These are phyloP conservation scores for Bolinopsis microptera DNA, from an alignment of 37 sponge, comb jelly and placozoan species.

Conservation along the genomic window DNA sequence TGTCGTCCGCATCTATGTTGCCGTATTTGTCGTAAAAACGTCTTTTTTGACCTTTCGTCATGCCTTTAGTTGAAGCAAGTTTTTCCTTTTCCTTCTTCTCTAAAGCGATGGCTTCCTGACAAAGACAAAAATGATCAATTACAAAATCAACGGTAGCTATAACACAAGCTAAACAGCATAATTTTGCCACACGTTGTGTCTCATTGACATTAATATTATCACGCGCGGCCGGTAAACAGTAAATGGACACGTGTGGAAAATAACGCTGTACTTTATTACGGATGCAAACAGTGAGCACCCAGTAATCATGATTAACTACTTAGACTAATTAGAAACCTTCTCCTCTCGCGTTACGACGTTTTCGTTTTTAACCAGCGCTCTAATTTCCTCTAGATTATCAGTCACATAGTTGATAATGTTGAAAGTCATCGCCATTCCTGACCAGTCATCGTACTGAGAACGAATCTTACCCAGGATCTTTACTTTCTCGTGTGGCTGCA, in stretches of 20 bases:
- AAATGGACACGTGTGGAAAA: no score
- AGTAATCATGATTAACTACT: neutral
- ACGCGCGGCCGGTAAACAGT: no score
- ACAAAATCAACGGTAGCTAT: no score
- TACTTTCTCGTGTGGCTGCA: neutral
- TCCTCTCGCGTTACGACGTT: neutral
- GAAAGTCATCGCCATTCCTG: slow-evolving; percentile 58
- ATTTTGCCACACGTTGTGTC: no score
- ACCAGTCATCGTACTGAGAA: neutral
- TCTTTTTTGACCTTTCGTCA: slow-evolving; percentile 61
- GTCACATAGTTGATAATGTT: slow-evolving; percentile 10
- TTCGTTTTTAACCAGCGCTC: slow-evolving; percentile 24
- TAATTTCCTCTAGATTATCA: slow-evolving; percentile 45
- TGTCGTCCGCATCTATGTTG: slow-evolving; percentile 49
- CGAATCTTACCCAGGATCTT: neutral
- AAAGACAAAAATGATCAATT: no score
- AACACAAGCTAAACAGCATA: no score
- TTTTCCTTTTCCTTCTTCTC: neutral
- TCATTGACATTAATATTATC: no score
- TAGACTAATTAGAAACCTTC: slow-evolving; percentile 36
- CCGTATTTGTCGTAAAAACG: slow-evolving; percentile 56
- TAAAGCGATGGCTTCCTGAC: neutral
- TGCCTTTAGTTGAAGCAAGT: slow-evolving; percentile 8
- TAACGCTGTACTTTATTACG: no score
- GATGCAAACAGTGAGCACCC: neutral